These are phyloP conservation scores for Sialis lutaria DNA, from an alignment of 2,888 invertebrate genomes.

Conservation along the genomic window DNA sequence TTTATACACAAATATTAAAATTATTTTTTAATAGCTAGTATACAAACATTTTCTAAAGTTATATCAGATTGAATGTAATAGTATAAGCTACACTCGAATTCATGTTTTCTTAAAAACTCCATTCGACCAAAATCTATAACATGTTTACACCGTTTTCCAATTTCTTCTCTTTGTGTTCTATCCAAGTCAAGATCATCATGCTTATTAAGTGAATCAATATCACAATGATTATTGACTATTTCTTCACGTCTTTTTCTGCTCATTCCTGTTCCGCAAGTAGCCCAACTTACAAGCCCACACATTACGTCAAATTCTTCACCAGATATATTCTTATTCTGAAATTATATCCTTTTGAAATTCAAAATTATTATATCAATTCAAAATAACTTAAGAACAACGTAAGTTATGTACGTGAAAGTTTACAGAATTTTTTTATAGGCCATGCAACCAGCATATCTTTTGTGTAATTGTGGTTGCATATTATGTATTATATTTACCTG, in stretches of 20 bases:
- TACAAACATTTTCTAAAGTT: conserved; percentile 65
- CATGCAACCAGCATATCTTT: not conserved
- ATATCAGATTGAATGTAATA: conserved; percentile 44
- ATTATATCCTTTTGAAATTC: conserved; percentile 4
- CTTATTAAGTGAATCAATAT: not conserved
- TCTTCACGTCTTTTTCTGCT: conserved; percentile 29
- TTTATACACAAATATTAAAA: not conserved
- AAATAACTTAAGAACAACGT: no score
- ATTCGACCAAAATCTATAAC: conserved; percentile 62
- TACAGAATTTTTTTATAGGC: not conserved
- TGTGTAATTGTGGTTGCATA: not conserved
- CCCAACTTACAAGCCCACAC: conserved; percentile 76
- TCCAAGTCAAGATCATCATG: conserved; percentile 15
- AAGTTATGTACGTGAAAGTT: no score
- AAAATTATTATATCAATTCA: no score
- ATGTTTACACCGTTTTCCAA: conserved; percentile 59
- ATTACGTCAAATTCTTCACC: conserved; percentile 53
- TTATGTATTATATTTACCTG: conserved; percentile 18
- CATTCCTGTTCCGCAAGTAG: conserved; percentile 59
- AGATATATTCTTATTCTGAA: conserved; percentile 35
- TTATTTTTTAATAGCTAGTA: conserved; percentile 35
- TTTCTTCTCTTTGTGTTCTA: conserved; percentile 32
- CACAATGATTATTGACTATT: conserved; percentile 11
- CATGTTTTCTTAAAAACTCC: conserved; percentile 35
- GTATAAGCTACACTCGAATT: conserved; percentile 41